Base-by-base conservation (phyloP, 92 coral and sea anemone genomes). In the Phenganax marumi region DNA sequence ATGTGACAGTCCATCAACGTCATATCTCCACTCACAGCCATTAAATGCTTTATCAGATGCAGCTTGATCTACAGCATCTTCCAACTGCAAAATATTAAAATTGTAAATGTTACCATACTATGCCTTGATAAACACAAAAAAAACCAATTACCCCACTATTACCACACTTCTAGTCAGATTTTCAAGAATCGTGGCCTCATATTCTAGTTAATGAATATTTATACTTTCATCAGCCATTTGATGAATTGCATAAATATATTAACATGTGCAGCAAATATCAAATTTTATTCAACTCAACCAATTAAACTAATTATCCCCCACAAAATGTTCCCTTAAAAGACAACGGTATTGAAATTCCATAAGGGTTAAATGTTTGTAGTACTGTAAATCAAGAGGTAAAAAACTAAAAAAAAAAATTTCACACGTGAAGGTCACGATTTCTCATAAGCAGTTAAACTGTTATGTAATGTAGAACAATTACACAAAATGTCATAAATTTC, bases 1-100 rank as follows among this genome's bases (percentile, higher is more conserved):
- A 7, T 75, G 14, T 70, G 86, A 68, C 60, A 86, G 54, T 57
- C 89, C 86, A 52, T 86, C 82, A 57, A 86, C 74, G 22, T 86
- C 77, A 46, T 56, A 86, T 73, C 86, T 72, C 85, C 89, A 62
- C 10, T 62, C 68, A 62, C 68, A 62, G 7, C 0, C 10, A 23
- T 18, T 13, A 39, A 86, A 25, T 25, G 55, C 70, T 52, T 70
- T 61, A 57, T 86, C 69, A 81, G 73, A 81, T 48, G 82, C 71
- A 12, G 60, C 62, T 66, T 84, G 81, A 26, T 80, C 76, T n/a
- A 50, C 76, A 80, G 89, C 89, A 80, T 80, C 65, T 78, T 63
- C 46, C 55, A 81, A 65, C 89, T 86, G 53, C 70, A 72, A 71
- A 62, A 79, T 50, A 78, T 63, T 63, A 63, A 63, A 23, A 63